Evolutionary conservation across 2,888 invertebrate genomes (phyloP), one percentile per base, ranked within the genome.

Genomic region (Troglohyphantes excavatus): DNA sequence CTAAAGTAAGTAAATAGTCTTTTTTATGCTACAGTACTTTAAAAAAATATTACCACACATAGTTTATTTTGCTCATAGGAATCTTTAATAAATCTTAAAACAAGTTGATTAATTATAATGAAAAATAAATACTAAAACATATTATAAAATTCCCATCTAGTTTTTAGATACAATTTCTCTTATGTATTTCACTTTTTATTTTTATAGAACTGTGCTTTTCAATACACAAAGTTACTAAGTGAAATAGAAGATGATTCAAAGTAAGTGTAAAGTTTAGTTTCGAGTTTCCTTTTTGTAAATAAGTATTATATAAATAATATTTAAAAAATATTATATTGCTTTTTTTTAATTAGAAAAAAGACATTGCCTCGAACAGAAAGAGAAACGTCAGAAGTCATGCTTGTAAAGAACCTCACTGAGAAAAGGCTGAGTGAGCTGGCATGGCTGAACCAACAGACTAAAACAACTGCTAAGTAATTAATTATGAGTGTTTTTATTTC

Each of bases 161-260:
- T n/a, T n/a, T n/a, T n/a, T n/a, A n/a, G n/a, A n/a, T n/a, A n/a
- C n/a, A n/a, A n/a, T 39, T 39, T 39, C 0, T 39, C 9, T 39
- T 39, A 39, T 39, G 13, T 63, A 23, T 17, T 19, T 23, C 19
- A 39, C 82, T 88, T 67, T 79, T 90, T 90, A 59, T 91, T 72
- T 72, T 92, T 93, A 59, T 92, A 94, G 93, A 96, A 96, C 92
- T 98, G 98, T 94, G 98, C 98, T 0, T 95, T 97, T 0, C 98
- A 98, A 93, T 98, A 98, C 93, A 96, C 96, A 17, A 95, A 95
- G 23, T 93, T 98, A 7, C 93, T 98, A 21, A 97, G 97, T 92
- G 96, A 96, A 93, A 96, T 96, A 13, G 88, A 97, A 13, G 88
- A 97, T 93, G 96, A 96, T 46, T 97, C 97, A 0, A 98, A 96